phyloP scores from a whole-genome alignment of 2,113 vertebrate genomes.

The Perca flavescens region DNA sequence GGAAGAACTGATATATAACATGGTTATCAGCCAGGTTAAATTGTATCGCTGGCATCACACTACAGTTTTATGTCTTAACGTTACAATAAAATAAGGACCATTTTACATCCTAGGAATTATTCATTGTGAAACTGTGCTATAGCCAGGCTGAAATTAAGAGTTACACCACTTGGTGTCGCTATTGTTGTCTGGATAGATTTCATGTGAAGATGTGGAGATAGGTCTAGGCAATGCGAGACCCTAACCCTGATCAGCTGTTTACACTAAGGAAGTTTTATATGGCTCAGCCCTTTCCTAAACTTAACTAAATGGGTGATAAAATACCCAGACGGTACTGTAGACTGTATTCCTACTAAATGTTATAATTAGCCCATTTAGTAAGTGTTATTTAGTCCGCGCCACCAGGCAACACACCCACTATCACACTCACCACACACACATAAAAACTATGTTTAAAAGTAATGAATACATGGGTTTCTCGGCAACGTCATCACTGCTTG shows the following conservation, averaged over 20 bases:
- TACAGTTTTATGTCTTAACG: not conserved
- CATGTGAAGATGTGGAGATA: not conserved
- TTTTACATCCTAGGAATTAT: not conserved
- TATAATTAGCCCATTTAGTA: constrained; percentile 36
- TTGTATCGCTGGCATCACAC: not conserved
- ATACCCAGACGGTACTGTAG: not conserved
- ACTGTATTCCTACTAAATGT: constrained; percentile 8
- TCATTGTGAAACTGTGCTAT: not conserved
- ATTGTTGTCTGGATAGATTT: not conserved
- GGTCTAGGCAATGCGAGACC: too few relatives aligned
- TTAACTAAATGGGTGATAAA: constrained; percentile 14
- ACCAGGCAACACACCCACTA: constrained; percentile 23
- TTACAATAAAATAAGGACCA: not conserved
- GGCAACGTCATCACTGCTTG: too few relatives aligned
- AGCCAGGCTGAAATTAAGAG: constrained; percentile 4
- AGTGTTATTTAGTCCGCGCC: constrained; percentile 35
- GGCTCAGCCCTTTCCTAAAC: not conserved
- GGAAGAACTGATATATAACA: not conserved
- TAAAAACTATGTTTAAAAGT: constrained; percentile 11
- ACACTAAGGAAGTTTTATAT: not conserved
- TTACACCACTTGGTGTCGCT: constrained; percentile 58
- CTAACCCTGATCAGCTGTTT: not conserved
- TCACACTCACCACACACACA: constrained; percentile 19
- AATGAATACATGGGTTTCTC: too few relatives aligned
- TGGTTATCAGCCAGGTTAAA: not conserved